Evolutionary conservation across 35 echinoderm and acorn worm genomes (phyloP).

Genomic region (Acanthaster planci): DNA sequence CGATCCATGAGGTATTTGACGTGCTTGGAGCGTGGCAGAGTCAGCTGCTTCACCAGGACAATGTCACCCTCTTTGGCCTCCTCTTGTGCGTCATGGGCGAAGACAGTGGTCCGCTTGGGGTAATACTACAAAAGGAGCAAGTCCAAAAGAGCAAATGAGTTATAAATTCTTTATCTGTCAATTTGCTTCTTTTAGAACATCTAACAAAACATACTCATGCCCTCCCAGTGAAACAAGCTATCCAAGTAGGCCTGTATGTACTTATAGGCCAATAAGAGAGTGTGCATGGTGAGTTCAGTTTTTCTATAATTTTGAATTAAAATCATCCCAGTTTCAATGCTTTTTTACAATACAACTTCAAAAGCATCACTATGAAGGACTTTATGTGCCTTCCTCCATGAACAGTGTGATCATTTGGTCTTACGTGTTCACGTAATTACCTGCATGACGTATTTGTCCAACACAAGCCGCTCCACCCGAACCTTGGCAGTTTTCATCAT

Average conservation of each 20-base stretch:
- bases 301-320: no score
- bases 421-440: slow-evolving; percentile 18
- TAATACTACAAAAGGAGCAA: slow-evolving; percentile 68
- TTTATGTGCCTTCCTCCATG: no score
- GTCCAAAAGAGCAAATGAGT: background rate
- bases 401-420: no score
- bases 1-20: slow-evolving; percentile 70
- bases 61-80: slow-evolving; percentile 76
- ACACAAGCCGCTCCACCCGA: slow-evolving; percentile 36
- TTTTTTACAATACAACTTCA: no score
- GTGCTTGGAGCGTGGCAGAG: slow-evolving; percentile 38
- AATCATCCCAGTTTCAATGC: no score
- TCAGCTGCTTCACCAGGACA: slow-evolving; percentile 72
- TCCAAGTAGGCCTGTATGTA: background rate
- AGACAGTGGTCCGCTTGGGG: slow-evolving; percentile 50
- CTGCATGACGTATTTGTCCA: slow-evolving; percentile 59
- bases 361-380: no score
- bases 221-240: background rate
- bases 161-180: no score
- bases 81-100: slow-evolving; percentile 67
- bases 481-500: slow-evolving; percentile 42
- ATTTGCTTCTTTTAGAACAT: no score
- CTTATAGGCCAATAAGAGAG: background rate
- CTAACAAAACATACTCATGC: no score
- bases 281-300: no score